phyloP scores from a whole-genome alignment of 2,888 invertebrate genomes.

The Meteorus cinctellus region DNA sequence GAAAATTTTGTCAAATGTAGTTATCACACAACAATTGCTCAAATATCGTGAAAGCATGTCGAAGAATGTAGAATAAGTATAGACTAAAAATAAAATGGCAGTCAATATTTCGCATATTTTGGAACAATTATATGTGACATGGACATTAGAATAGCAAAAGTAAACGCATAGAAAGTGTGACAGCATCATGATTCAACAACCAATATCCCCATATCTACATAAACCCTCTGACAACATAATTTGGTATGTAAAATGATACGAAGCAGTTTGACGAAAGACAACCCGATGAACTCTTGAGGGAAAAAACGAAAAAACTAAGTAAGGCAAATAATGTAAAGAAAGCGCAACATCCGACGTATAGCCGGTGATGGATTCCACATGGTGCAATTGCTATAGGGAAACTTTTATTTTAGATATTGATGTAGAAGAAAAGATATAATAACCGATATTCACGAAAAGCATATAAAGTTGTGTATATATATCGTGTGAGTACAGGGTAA shows the following conservation, averaged over 20 bases:
- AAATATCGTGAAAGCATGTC: neutral
- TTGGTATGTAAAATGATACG: slow-evolving; percentile 63
- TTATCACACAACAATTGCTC: neutral
- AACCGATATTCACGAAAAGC: neutral
- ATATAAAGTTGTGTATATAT: slow-evolving; percentile 17
- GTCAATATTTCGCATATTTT: neutral
- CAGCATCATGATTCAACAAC: slow-evolving; percentile 23
- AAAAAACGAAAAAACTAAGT: slow-evolving; percentile 49
- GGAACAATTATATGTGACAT: neutral
- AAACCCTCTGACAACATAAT: slow-evolving; percentile 62
- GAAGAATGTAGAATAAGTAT: neutral
- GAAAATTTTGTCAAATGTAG: slow-evolving; percentile 66
- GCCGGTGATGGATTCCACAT: slow-evolving; percentile 52
- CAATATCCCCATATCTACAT: slow-evolving; percentile 38
- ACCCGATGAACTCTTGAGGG: slow-evolving; percentile 62
- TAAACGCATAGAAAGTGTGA: neutral
- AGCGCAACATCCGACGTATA: neutral
- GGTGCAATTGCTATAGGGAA: slow-evolving; percentile 65
- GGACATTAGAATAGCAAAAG: neutral
- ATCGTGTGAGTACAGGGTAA: slow-evolving; percentile 32
- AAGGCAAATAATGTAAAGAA: neutral
- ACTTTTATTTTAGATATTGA: slow-evolving; percentile 13
- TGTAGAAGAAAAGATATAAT: slow-evolving; percentile 32
- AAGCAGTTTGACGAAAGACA: slow-evolving; percentile 62
- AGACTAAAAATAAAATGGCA: too few relatives aligned